Percentiles rank a stretch among this genome's conserved stretches.
These are phyloP conservation scores for Hypomecis atomaria DNA, from an alignment of 2,888 invertebrate genomes.

Conservation along the genomic window DNA sequence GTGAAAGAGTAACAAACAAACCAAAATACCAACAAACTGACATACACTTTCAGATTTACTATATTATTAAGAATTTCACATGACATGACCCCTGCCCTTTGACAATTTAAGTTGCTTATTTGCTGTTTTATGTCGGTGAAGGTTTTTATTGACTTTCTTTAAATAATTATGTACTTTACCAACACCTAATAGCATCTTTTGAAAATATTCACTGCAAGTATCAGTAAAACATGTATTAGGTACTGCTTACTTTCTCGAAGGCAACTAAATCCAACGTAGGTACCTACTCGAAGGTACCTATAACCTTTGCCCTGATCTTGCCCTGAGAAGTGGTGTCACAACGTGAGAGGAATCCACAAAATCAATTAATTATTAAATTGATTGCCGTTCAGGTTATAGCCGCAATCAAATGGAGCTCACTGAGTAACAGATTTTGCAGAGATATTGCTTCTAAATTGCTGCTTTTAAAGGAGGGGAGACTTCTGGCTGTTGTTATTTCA, in stretches of 20 bases:
- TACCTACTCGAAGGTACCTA: background rate
- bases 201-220: too few relatives aligned
- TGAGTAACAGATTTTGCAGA: background rate
- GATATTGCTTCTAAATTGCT: background rate
- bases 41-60: too few relatives aligned
- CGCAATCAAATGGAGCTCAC: conserved; percentile 14
- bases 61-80: background rate
- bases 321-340: conserved; percentile 15
- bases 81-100: too few relatives aligned
- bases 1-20: too few relatives aligned
- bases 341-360: conserved; percentile 21
- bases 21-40: too few relatives aligned
- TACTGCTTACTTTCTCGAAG: background rate
- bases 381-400: conserved; percentile 16
- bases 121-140: too few relatives aligned
- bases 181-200: too few relatives aligned
- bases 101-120: too few relatives aligned
- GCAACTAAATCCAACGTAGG: background rate
- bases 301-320: conserved; percentile 17
- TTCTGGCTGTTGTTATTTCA: too few relatives aligned
- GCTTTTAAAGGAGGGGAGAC: background rate
- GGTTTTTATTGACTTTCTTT: too few relatives aligned
- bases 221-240: background rate
- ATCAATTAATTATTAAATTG: conserved; percentile 19
- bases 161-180: too few relatives aligned